Evolutionary conservation across 2,888 invertebrate genomes (phyloP).

Genomic region (Dione vanillae): DNA sequence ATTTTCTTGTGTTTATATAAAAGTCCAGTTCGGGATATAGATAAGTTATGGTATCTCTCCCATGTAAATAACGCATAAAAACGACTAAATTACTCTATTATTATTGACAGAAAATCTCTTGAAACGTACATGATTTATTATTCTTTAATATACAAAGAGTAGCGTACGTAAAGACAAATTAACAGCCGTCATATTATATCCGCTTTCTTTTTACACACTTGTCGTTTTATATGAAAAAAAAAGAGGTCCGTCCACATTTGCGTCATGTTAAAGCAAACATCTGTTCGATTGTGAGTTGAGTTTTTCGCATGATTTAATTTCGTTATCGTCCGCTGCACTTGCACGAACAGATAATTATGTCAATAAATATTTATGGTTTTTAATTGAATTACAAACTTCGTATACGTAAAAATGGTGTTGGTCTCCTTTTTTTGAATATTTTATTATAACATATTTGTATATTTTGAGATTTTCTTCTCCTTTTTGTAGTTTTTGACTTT

Average conservation of each 20-base stretch:
- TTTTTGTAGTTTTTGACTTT: no score
- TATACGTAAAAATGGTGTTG: not conserved
- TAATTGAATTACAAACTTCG: constrained; percentile 1
- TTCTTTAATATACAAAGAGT: constrained; percentile 1
- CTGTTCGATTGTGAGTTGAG: constrained; percentile 3
- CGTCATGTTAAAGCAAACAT: constrained; percentile 27
- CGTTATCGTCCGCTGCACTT: constrained; percentile 13
- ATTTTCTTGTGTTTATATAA: no score
- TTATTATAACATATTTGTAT: not conserved
- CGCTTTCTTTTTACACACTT: constrained; percentile 32
- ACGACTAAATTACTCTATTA: not conserved
- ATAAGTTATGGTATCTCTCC: no score
- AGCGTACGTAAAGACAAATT: constrained; percentile 13
- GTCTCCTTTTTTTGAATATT: not conserved
- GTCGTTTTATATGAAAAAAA: constrained; percentile 13
- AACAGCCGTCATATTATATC: constrained; percentile 16
- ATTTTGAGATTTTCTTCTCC: not conserved
- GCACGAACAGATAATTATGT: not conserved
- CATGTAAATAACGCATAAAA: no score
- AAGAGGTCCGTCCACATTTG: constrained; percentile 11
- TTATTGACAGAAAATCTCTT: not conserved
- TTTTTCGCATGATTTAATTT: constrained; percentile 19
- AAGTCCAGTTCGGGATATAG: no score
- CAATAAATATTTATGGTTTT: constrained; percentile 13
- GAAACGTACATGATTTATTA: not conserved